These are phyloP conservation scores for Archips crataeganus DNA, from an alignment of 2,888 invertebrate genomes.

Conservation along the genomic window DNA sequence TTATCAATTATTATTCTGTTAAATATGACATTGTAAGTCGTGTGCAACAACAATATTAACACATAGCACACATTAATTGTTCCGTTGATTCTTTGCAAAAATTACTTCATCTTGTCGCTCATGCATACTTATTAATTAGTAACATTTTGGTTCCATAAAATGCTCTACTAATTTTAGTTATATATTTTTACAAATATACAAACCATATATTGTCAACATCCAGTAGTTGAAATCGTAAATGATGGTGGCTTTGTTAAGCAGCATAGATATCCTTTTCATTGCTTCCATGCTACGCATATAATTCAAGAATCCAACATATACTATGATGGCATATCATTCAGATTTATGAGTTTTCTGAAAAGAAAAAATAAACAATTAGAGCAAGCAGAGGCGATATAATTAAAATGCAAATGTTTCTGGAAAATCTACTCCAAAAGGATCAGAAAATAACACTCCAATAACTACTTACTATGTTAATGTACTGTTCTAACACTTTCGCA, in stretches of 20 bases:
- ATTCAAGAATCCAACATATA: constrained; percentile 34
- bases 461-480: background rate
- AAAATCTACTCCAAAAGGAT: background rate
- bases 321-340: constrained; percentile 61
- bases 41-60: background rate
- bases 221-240: background rate
- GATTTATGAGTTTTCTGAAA: constrained; percentile 65
- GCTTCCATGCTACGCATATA: constrained; percentile 14
- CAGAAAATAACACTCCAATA: no score
- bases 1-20: background rate
- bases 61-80: background rate
- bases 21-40: background rate
- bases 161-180: background rate
- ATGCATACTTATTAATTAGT: background rate
- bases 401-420: background rate
- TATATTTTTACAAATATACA: background rate
- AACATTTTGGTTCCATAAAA: background rate
- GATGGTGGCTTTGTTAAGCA: background rate
- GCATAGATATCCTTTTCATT: background rate
- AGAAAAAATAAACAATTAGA: constrained; percentile 33
- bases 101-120: background rate
- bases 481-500: background rate
- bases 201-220: background rate
- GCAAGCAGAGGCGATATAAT: background rate
- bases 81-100: background rate